A percentile compares a stretch with the other conserved stretches of the same genome.
phyloP scores from a whole-genome alignment of 2,888 invertebrate genomes.

The Drosophila mercatorum region DNA sequence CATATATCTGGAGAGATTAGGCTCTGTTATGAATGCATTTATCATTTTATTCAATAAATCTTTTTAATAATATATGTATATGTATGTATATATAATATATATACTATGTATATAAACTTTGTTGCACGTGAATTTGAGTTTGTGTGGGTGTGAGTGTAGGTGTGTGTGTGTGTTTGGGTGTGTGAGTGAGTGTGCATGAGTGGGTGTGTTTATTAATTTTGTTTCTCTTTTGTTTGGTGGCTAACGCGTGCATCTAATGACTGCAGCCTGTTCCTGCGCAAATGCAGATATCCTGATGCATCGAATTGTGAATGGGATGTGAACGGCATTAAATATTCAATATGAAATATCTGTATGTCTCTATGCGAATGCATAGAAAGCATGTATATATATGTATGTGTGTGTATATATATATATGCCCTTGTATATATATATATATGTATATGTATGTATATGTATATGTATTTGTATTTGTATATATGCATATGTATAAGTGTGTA shows the following conservation, averaged over 20 bases:
- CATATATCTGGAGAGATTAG: too few relatives aligned
- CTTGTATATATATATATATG: slow-evolving; percentile 6
- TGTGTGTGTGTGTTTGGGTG: slow-evolving; percentile 9
- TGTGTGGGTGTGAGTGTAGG: slow-evolving; percentile 14
- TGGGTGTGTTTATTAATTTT: slow-evolving; percentile 3
- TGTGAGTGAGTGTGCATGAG: too few relatives aligned
- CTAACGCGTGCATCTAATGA: slow-evolving; percentile 40
- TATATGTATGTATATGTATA: slow-evolving; percentile 11
- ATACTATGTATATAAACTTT: slow-evolving; percentile 42
- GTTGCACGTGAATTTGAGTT: slow-evolving; percentile 23
- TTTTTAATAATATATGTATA: slow-evolving; percentile 54
- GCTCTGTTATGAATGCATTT: slow-evolving; percentile 62
- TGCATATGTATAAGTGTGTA: slow-evolving; percentile 2
- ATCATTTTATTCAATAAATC: slow-evolving; percentile 75
- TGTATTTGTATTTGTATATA: slow-evolving; percentile 35
- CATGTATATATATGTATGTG: slow-evolving; percentile 39
- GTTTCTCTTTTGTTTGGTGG: neutral
- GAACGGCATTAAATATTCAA: slow-evolving; percentile 26
- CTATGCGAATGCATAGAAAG: slow-evolving; percentile 45
- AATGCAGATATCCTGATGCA: slow-evolving; percentile 27
- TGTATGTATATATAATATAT: slow-evolving; percentile 46
- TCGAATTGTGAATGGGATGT: slow-evolving; percentile 8
- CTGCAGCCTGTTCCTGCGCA: slow-evolving; percentile 19
- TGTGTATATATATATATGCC: slow-evolving; percentile 36
- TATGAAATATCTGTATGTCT: slow-evolving; percentile 44